Evolutionary conservation across 64 coral and sea anemone genomes (phyloP).

Genomic region (Pocillopora verrucosa): DNA sequence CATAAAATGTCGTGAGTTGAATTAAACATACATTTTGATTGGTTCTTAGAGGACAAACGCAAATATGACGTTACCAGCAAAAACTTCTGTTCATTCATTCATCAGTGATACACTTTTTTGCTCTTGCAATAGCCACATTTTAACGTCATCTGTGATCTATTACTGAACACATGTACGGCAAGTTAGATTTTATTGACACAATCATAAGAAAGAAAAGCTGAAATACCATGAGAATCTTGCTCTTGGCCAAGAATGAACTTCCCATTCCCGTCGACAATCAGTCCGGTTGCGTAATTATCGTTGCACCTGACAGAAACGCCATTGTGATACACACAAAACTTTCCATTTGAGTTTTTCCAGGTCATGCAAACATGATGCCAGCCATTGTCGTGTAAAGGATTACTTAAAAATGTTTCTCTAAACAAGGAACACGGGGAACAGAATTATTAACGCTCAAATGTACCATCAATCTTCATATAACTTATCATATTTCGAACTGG

Average conservation of each 20-base stretch:
- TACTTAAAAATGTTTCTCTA: neutral
- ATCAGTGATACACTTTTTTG: too few species aligned
- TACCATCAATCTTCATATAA: neutral
- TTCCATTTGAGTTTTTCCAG: neutral
- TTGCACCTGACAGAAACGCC: neutral
- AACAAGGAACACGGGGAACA: neutral
- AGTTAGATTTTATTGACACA: too few species aligned
- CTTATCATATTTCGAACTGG: too few species aligned
- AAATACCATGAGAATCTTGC: neutral
- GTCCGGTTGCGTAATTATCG: neutral
- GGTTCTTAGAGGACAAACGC: too few species aligned
- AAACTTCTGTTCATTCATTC: too few species aligned
- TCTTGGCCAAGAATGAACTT: neutral
- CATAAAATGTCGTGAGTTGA: neutral
- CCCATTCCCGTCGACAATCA: neutral
- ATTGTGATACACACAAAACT: neutral
- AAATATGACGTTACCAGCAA: too few species aligned
- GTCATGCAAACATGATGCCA: constrained; percentile 6
- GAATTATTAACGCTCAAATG: neutral
- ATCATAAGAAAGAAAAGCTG: neutral
- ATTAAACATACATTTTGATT: neutral
- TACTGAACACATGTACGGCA: too few species aligned
- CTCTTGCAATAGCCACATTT: too few species aligned
- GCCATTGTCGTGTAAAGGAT: neutral
- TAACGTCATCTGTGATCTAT: too few species aligned